Evolutionary conservation across 1,140 invertebrate species (phyloP).

Genomic region (Doryteuthis pealeii): DNA sequence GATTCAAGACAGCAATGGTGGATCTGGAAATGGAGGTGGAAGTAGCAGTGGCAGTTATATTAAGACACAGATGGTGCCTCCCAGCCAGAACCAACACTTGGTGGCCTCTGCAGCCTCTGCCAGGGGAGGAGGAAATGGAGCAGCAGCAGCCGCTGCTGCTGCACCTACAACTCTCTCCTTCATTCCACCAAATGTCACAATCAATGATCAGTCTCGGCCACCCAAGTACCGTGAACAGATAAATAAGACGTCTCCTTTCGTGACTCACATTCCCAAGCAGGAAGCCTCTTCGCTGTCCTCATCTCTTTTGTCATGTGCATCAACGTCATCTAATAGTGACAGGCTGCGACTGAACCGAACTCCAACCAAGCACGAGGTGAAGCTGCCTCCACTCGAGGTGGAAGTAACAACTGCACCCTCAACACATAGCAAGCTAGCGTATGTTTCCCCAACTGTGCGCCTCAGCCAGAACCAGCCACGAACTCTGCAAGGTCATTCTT

Average conservation of each 20-base stretch:
- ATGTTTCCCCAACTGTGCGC: constrained; percentile 52
- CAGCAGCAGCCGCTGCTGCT: neutral
- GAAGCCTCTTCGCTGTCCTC: constrained; percentile 25
- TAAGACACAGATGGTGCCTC: neutral
- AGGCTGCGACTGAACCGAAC: neutral
- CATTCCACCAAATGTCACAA: constrained; percentile 25
- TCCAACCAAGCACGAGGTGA: constrained; percentile 38
- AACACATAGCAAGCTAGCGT: constrained; percentile 50
- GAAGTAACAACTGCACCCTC: constrained; percentile 48
- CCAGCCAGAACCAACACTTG: neutral
- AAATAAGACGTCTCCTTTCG: constrained; percentile 43
- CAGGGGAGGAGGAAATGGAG: neutral
- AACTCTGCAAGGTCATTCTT: constrained; percentile 17
- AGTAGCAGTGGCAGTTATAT: constrained; percentile 28
- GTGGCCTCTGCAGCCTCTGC: neutral
- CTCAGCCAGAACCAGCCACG: constrained; percentile 28
- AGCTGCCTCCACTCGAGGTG: constrained; percentile 37
- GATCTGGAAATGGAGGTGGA: constrained; percentile 16
- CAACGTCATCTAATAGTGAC: neutral
- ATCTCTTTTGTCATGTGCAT: constrained; percentile 6
- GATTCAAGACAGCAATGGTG: constrained; percentile 28
- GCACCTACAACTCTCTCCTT: constrained; percentile 18
- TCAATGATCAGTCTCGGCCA: neutral
- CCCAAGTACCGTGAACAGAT: constrained; percentile 39
- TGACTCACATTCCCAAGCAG: constrained; percentile 41